Conservation (phyloP, 92 coral and sea anemone genomes). For the Muricea muricata region DNA sequence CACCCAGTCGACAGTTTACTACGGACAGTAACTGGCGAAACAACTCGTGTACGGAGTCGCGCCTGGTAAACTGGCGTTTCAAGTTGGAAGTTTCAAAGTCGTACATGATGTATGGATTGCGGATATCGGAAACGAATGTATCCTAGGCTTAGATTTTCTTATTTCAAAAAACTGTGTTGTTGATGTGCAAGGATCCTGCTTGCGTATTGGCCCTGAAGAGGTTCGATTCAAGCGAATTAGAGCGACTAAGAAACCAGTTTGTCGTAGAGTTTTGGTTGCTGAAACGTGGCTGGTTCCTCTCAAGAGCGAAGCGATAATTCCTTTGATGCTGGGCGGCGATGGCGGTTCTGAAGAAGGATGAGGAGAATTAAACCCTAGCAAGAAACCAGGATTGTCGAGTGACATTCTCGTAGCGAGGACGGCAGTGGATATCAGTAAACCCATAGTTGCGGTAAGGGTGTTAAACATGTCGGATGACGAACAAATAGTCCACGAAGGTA, state of each 20-base stretch:
- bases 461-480: constrained; percentile 40
- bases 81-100: background rate
- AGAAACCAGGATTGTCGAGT: constrained; percentile 14
- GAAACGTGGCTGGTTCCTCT: constrained; percentile 45
- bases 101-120: background rate
- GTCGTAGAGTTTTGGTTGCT: constrained; percentile 42
- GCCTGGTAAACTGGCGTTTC: background rate
- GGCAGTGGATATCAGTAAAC: constrained; percentile 35
- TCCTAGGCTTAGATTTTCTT: background rate
- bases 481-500: constrained; percentile 25
- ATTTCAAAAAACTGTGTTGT: background rate
- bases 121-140: background rate
- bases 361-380: constrained; percentile 8
- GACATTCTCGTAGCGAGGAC: constrained; percentile 50
- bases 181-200: background rate
- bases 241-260: no score
- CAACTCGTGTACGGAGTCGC: background rate
- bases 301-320: constrained; percentile 47
- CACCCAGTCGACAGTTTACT: constrained; percentile 8
- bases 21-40: constrained; percentile 45
- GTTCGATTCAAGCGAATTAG: no score
- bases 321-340: constrained; percentile 41
- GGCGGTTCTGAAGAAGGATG: constrained; percentile 37
- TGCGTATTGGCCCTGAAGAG: background rate
- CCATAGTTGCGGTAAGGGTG: constrained; percentile 12